These are phyloP conservation scores for Sternotherus odoratus DNA, from an alignment of 2,797 vertebrate species.

Conservation along the genomic window DNA sequence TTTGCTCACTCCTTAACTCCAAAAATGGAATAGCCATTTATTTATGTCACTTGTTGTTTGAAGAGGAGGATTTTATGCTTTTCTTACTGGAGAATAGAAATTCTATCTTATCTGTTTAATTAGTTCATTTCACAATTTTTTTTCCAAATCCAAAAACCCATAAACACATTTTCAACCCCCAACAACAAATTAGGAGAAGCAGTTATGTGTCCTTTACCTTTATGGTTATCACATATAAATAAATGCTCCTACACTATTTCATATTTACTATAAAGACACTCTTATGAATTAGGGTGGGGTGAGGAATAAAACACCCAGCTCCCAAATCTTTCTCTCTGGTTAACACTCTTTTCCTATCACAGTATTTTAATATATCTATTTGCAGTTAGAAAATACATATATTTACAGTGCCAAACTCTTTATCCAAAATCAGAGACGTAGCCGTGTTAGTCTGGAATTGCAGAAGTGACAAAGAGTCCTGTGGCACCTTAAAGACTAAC, in stretches of 20 bases:
- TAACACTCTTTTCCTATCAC: neutral
- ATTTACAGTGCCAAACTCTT: neutral
- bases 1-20: neutral
- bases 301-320: neutral
- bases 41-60: neutral
- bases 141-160: conserved; percentile 12
- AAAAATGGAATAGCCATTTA: neutral
- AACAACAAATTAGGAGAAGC: neutral
- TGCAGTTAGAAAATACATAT: neutral
- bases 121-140: neutral
- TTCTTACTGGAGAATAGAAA: neutral
- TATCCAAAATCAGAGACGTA: neutral
- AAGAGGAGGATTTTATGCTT: neutral
- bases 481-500: no score
- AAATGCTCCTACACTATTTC: neutral
- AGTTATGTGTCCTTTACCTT: neutral
- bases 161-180: neutral
- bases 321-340: neutral
- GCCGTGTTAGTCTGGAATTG: no score
- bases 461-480: no score
- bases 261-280: neutral
- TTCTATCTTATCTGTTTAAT: neutral
- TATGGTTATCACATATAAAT: neutral
- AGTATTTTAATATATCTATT: neutral
- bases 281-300: neutral